These are phyloP conservation scores for Leucoraja erinaceus DNA, from an alignment of 2,113 vertebrate genomes.

Conservation along the genomic window DNA sequence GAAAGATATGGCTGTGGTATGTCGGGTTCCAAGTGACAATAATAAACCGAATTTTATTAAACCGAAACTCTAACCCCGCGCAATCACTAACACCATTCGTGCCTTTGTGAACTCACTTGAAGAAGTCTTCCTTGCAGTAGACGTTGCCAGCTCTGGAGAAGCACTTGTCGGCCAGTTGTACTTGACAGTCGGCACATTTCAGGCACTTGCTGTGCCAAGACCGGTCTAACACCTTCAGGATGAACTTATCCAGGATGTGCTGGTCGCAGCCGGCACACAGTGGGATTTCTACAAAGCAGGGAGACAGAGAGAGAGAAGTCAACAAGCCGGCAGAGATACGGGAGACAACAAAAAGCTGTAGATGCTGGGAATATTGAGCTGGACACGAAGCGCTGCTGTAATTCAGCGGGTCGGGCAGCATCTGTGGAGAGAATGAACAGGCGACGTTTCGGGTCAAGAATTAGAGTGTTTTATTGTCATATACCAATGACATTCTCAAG, in stretches of 20 bases:
- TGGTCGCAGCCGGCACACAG: slow-evolving; percentile 95
- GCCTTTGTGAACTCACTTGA: slow-evolving; percentile 75
- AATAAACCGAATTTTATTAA: no score
- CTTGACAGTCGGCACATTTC: slow-evolving; percentile 93
- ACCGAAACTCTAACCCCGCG: no score
- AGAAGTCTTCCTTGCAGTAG: slow-evolving; percentile 98
- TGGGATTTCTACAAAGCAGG: slow-evolving; percentile 74
- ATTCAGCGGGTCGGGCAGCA: no score
- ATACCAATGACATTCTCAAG: no score
- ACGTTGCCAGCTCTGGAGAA: slow-evolving; percentile 89
- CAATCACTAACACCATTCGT: background rate
- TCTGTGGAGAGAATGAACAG: no score
- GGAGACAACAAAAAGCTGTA: no score
- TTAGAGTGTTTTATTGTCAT: no score
- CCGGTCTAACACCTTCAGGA: slow-evolving; percentile 95
- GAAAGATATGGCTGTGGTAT: no score
- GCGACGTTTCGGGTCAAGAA: no score
- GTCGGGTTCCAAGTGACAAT: no score
- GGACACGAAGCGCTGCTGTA: no score
- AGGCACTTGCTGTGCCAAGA: slow-evolving; percentile 98
- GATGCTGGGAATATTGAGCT: no score
- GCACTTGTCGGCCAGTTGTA: slow-evolving; percentile 87
- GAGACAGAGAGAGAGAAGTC: background rate
- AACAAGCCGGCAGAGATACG: background rate
- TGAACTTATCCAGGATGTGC: slow-evolving; percentile 96